A percentile compares a stretch with the other conserved stretches of the same genome.
Conservation (phyloP, 1,140 invertebrate genomes). For the Drosophila paulistorum region DNA sequence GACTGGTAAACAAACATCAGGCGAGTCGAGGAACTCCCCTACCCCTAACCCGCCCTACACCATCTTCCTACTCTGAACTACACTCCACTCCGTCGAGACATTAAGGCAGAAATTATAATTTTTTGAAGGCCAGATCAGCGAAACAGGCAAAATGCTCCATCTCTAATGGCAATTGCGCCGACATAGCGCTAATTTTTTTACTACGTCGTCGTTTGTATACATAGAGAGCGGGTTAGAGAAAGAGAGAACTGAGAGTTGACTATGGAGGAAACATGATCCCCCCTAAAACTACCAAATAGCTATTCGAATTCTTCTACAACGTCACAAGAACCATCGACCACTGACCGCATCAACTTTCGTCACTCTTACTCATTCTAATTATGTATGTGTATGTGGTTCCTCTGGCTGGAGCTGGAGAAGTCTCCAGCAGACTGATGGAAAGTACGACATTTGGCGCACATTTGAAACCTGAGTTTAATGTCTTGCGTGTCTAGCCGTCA, state of each 20-base stretch:
- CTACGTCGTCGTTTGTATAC: conserved; percentile 47
- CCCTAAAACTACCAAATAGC: not conserved
- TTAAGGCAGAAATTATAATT: conserved; percentile 79
- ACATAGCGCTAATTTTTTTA: conserved; percentile 46
- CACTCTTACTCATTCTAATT: conserved; percentile 22
- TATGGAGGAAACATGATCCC: conserved; percentile 18
- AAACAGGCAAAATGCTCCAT: conserved; percentile 43
- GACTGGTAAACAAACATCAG: conserved; percentile 57
- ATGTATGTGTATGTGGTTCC: not conserved
- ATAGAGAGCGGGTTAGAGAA: not conserved
- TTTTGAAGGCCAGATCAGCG: conserved; percentile 68
- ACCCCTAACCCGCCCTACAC: not conserved
- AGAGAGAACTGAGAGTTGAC: not conserved
- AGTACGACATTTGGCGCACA: conserved; percentile 38
- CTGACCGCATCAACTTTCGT: conserved; percentile 20
- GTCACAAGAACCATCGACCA: conserved; percentile 22
- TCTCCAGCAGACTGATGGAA: not conserved
- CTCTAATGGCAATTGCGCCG: conserved; percentile 68
- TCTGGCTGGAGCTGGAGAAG: not conserved
- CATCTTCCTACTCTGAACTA: not conserved
- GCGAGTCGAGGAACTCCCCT: conserved; percentile 42
- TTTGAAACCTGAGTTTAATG: conserved; percentile 53
- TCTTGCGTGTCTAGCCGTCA: conserved; percentile 49
- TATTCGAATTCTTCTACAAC: conserved; percentile 8
- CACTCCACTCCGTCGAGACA: conserved; percentile 32